Percentiles rank a stretch among this genome's conserved stretches.
Conservation (phyloP, 2,888 invertebrate species). For the Horisme vitalbata region DNA sequence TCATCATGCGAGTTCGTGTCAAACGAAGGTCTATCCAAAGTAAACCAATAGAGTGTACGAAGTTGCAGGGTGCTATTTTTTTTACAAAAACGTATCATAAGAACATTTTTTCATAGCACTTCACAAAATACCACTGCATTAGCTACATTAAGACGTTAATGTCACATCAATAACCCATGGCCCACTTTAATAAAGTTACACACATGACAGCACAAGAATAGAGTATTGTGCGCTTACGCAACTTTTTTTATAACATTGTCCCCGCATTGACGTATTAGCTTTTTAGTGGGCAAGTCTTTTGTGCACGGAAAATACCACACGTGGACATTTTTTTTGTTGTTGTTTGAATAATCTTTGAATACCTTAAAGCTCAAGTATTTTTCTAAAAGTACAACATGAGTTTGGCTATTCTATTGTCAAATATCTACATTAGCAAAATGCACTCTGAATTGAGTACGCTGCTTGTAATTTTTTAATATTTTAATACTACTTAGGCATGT, state of each 20-base stretch:
- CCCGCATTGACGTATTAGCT: slow-evolving; percentile 72
- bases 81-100: too few relatives aligned
- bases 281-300: slow-evolving; percentile 61
- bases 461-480: too few relatives aligned
- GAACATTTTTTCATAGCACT: slow-evolving; percentile 8
- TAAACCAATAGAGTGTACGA: too few relatives aligned
- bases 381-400: too few relatives aligned
- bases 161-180: slow-evolving; percentile 69
- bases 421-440: too few relatives aligned
- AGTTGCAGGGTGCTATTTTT: too few relatives aligned
- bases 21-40: too few relatives aligned
- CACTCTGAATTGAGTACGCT: too few relatives aligned
- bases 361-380: too few relatives aligned
- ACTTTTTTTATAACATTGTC: slow-evolving; percentile 51
- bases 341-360: not conserved
- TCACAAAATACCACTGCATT: slow-evolving; percentile 20
- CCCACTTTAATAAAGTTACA: slow-evolving; percentile 70
- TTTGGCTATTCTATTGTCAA: too few relatives aligned
- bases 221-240: slow-evolving; percentile 50
- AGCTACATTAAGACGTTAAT: slow-evolving; percentile 38
- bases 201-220: slow-evolving; percentile 64
- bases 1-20: too few relatives aligned
- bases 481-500: too few relatives aligned
- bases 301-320: slow-evolving; percentile 44
- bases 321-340: slow-evolving; percentile 34